phyloP scores from a whole-genome alignment of 2,113 vertebrate species.

The Mixornis gularis region DNA sequence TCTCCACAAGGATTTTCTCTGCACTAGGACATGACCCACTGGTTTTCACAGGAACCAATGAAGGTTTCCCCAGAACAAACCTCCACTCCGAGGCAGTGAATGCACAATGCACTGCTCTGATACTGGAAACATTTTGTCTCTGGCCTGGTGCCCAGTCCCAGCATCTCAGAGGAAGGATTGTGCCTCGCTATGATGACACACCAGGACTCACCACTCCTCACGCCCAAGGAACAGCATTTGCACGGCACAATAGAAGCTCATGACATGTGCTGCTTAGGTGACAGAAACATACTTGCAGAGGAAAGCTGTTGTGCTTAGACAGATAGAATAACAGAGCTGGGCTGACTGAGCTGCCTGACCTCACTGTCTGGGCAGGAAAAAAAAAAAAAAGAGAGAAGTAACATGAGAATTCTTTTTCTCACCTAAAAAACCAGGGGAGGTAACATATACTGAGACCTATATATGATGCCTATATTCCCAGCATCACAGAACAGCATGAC shows the following conservation, averaged over 20 bases:
- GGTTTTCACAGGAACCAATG: not conserved
- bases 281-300: not conserved
- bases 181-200: not conserved
- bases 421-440: not conserved
- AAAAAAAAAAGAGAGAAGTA: fast-evolving
- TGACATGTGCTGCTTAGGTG: not conserved
- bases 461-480: not conserved
- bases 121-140: not conserved
- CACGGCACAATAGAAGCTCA: fast-evolving
- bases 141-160: conserved; percentile 4
- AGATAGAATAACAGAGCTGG: not conserved
- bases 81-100: not conserved
- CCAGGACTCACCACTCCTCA: not conserved
- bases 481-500: not conserved
- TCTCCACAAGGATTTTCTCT: not conserved
- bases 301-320: not conserved
- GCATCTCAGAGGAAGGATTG: not conserved
- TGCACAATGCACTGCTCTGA: not conserved
- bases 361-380: not conserved
- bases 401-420: not conserved
- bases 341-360: not conserved
- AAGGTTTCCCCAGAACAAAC: not conserved
- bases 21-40: not conserved
- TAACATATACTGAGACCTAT: not conserved
- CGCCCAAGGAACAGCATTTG: not conserved